Evolutionary conservation across 2,888 invertebrate genomes (phyloP).

Genomic region (Scaptomyza flava): DNA sequence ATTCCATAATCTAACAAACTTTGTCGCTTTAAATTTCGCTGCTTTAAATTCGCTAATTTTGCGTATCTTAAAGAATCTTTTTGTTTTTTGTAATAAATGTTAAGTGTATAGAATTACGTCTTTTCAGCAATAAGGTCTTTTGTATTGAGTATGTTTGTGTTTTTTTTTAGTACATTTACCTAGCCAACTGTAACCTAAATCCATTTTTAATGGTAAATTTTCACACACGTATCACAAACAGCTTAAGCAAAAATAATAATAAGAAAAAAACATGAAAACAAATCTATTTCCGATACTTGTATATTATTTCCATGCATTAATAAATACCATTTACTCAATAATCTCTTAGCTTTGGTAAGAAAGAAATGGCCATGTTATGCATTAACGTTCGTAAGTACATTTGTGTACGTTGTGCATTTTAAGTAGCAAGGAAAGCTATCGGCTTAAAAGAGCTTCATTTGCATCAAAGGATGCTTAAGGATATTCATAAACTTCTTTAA

Average conservation of each 20-base stretch:
- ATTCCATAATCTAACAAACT: constrained; percentile 38
- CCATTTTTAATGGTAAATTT: not conserved
- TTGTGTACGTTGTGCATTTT: not conserved
- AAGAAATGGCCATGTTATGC: not conserved
- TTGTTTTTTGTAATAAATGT: not conserved
- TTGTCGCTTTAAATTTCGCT: not conserved
- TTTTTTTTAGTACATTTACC: not conserved
- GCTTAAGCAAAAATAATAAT: not conserved
- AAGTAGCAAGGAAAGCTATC: not conserved
- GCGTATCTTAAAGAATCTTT: not conserved
- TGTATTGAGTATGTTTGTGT: not conserved
- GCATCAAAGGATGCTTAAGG: not conserved
- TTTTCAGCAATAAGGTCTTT: not conserved
- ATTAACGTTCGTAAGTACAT: not conserved
- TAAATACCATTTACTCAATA: not conserved
- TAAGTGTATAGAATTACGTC: no score
- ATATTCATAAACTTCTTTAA: not conserved
- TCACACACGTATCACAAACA: not conserved
- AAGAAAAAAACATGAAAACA: not conserved
- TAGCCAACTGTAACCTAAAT: not conserved
- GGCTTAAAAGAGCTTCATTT: not conserved
- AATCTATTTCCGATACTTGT: not conserved
- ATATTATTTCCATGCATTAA: constrained; percentile 4
- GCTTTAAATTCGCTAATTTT: not conserved
- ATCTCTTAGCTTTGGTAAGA: not conserved